A percentile compares a stretch with the other conserved stretches of the same genome.
phyloP scores from a whole-genome alignment of 2,113 vertebrate genomes.

The Siniperca chuatsi region DNA sequence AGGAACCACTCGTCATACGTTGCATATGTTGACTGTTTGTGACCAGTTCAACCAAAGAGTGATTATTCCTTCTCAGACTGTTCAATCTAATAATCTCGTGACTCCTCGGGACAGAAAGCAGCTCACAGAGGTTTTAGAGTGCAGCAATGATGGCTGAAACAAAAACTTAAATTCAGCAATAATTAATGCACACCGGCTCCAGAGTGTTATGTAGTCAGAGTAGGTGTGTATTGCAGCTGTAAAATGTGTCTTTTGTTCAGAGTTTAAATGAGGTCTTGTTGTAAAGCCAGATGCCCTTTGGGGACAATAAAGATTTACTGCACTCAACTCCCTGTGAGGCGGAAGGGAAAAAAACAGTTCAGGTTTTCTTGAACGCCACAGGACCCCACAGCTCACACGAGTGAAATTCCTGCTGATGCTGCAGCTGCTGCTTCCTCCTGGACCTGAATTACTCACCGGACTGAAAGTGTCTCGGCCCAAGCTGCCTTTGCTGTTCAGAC shows the following conservation, averaged over 20 bases:
- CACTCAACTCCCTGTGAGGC: not conserved
- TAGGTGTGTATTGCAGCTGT: not conserved
- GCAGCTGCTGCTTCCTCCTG: not conserved
- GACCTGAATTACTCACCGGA: slow-evolving; percentile 83
- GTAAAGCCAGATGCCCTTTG: not conserved
- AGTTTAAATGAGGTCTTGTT: not conserved
- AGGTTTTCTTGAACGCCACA: not conserved
- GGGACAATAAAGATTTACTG: slow-evolving; percentile 19
- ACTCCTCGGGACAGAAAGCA: not conserved
- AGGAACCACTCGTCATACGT: not conserved
- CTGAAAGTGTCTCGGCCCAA: slow-evolving; percentile 88
- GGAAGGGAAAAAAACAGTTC: not conserved
- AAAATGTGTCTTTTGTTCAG: not conserved
- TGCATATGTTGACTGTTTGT: not conserved
- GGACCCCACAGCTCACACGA: not conserved
- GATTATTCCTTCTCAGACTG: not conserved
- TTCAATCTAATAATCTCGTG: not conserved
- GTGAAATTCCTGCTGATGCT: slow-evolving; percentile 17
- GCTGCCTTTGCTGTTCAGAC: slow-evolving; percentile 93
- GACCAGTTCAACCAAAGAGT: not conserved
- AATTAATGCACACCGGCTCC: not conserved
- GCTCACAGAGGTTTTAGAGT: not conserved
- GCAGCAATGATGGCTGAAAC: not conserved
- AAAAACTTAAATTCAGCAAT: not conserved
- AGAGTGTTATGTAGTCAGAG: not conserved